Base-by-base conservation (phyloP, 2,113 vertebrate species). In the Argyrosomus japonicus region DNA sequence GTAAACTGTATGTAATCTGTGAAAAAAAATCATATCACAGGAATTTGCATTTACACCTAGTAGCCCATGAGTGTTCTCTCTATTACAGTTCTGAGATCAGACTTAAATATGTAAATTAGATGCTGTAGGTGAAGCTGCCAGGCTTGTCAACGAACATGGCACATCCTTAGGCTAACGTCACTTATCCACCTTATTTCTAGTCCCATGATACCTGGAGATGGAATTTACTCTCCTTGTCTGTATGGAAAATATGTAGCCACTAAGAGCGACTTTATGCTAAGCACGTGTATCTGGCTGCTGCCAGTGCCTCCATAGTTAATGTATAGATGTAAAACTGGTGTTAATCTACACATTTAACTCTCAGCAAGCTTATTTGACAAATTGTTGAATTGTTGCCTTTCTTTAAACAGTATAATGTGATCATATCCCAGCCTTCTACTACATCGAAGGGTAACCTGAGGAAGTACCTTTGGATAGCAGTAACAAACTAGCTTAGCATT, bases 401-500 rank as follows among this genome's bases (percentile, higher is more conserved):
- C 45, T 47, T 47, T 47, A 47, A 47, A 47, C 8, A 47, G 45
- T 14, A 47, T 47, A 14, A 47, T 47, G 36, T 40, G 8, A 40
- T 40, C 7, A 40, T 40, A 40, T 9, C 36, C 8, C 36, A 40
- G 36, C 36, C 36, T 40, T 40, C 36, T 40, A 40, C 36, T 40
- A 40, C 36, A 40, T 8, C 36, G 8, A 40, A 40, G 36, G 36
- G 36, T 40, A 40, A 40, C 45, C 48, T 15, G 36, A 77, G 23
- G 29, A 68, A 27, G 27, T 48, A 40, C 45, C 45, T 18, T 71
- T 14, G 3, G 61, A 47, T 65, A 19, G 68, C 47, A 56, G 47
- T 27, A 47, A 65, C 14, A 68, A 47, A 48, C 57, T 57, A 53
- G 6, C 17, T 54, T 40, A 27, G 63, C 27, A 68, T 60, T 77